A percentile compares a stretch with the other conserved stretches of the same genome.
Evolutionary conservation across 2,888 invertebrate genomes (phyloP).

Genomic region (Auanema sp.): DNA sequence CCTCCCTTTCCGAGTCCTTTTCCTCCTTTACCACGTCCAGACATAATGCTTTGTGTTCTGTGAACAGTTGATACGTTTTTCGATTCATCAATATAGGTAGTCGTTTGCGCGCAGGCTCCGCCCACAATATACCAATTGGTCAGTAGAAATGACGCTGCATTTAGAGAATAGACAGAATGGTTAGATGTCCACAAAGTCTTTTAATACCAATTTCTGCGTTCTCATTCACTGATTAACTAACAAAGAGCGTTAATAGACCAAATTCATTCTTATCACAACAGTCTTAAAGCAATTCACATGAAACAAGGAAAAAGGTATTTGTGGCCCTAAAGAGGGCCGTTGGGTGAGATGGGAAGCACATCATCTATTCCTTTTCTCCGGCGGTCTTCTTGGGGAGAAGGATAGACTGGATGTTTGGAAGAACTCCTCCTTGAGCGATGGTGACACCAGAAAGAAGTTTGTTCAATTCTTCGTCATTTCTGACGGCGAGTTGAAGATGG

Average conservation of each 20-base stretch:
- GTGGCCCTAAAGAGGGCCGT: conserved; percentile 54
- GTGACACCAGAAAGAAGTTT: conserved; percentile 72
- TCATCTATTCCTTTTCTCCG: conserved; percentile 39
- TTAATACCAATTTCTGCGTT: too few species aligned
- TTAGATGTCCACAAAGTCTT: too few species aligned
- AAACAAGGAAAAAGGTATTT: too few species aligned
- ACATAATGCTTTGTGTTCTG: conserved; percentile 10
- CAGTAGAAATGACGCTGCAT: background rate
- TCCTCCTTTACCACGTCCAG: conserved; percentile 28
- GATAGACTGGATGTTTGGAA: conserved; percentile 66
- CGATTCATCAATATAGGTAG: too few species aligned
- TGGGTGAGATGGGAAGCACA: conserved; percentile 27
- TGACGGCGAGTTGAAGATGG: conserved; percentile 59
- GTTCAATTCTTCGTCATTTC: conserved; percentile 63
- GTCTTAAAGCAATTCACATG: too few species aligned
- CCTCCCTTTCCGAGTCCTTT: conserved; percentile 78
- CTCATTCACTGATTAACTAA: too few species aligned
- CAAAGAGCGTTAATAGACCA: too few species aligned
- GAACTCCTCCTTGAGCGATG: conserved; percentile 82
- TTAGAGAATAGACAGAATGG: too few species aligned
- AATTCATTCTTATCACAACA: too few species aligned
- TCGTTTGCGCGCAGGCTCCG: background rate
- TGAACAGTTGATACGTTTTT: background rate
- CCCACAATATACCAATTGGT: background rate
- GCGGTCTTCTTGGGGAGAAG: conserved; percentile 63